Percentiles rank a stretch among this genome's conserved stretches.
phyloP scores from a whole-genome alignment of 2,113 vertebrate genomes.

The Tragulus kanchil region DNA sequence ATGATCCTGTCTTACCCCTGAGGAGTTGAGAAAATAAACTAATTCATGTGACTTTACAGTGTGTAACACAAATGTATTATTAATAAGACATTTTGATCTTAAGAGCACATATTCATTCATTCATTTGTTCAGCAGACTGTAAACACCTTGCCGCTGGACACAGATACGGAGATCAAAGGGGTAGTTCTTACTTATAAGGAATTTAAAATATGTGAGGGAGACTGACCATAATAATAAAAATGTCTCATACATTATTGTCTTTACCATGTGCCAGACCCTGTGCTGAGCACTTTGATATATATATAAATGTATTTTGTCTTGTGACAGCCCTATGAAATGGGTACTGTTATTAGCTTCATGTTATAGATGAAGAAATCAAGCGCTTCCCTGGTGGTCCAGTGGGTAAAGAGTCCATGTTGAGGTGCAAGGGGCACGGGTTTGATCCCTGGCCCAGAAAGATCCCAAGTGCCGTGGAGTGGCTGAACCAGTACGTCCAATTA shows the following conservation, averaged over 20 bases:
- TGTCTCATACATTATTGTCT: not conserved
- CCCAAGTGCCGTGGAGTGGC: no score
- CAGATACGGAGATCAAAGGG: not conserved
- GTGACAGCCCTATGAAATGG: not conserved
- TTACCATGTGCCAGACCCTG: not conserved
- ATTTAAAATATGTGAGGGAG: constrained; percentile 30
- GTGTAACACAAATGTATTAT: not conserved
- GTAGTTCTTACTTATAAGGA: constrained; percentile 2
- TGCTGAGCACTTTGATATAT: constrained; percentile 18
- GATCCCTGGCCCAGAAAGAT: no score
- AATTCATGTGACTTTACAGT: constrained; percentile 38
- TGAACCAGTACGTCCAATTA: no score
- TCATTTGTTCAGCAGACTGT: not conserved
- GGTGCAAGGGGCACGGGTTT: no score
- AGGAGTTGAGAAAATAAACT: constrained; percentile 42
- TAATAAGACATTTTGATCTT: not conserved
- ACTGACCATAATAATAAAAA: not conserved
- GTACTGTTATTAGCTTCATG: not conserved
- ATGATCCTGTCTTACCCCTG: not conserved
- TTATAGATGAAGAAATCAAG: constrained; percentile 11
- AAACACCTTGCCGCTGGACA: not conserved
- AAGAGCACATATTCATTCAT: not conserved
- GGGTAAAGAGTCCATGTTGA: no score
- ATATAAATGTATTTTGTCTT: constrained; percentile 6
- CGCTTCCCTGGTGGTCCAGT: no score